Percentiles rank a stretch among this genome's conserved stretches.
phyloP scores from a whole-genome alignment of 2,888 invertebrate species.

The Electrophaes corylata region DNA sequence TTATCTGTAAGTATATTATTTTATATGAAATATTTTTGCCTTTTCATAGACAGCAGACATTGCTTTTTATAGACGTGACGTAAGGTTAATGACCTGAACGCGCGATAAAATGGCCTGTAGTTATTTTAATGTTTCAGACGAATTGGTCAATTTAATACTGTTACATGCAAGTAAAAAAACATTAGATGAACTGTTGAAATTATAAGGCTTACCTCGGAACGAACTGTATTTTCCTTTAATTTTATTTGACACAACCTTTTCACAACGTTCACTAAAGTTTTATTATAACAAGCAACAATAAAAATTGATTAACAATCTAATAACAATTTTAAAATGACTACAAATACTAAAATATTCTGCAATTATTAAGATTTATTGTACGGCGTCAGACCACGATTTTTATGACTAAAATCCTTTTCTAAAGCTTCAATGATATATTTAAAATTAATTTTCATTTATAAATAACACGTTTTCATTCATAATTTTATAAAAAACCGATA shows the following conservation, averaged over 20 bases:
- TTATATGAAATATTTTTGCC: too few species aligned
- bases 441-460: constrained; percentile 46
- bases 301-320: constrained; percentile 46
- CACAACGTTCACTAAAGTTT: constrained; percentile 56
- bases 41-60: too few species aligned
- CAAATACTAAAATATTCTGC: constrained; percentile 43
- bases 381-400: constrained; percentile 39
- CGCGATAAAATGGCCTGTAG: constrained; percentile 2
- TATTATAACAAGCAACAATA: constrained; percentile 46
- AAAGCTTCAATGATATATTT: constrained; percentile 36
- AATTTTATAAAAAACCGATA: constrained; percentile 60
- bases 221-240: constrained; percentile 61
- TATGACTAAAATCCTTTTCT: constrained; percentile 34
- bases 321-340: constrained; percentile 32
- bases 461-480: constrained; percentile 72
- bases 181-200: too few species aligned
- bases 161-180: background rate
- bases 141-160: constrained; percentile 1
- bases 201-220: constrained; percentile 64
- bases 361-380: constrained; percentile 41
- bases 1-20: too few species aligned
- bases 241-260: constrained; percentile 68
- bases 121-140: background rate
- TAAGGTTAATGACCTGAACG: constrained; percentile 9
- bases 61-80: constrained; percentile 8